Evolutionary conservation across 2,113 vertebrate genomes (phyloP).

Genomic region (Anolis carolinensis): DNA sequence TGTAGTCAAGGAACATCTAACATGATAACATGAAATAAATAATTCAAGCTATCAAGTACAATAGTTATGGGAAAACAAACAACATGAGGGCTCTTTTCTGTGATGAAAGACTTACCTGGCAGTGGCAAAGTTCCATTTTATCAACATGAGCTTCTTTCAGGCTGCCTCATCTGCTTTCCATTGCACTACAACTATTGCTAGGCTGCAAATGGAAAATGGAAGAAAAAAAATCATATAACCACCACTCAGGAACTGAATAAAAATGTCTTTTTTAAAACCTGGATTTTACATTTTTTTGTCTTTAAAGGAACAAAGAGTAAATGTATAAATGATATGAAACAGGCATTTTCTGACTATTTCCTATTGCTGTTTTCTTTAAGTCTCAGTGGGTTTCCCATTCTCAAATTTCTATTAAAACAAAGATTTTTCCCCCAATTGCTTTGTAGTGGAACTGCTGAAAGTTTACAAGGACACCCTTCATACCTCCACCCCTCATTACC

Average conservation of each 20-base stretch:
- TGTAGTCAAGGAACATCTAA: not conserved
- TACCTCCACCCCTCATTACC: not conserved
- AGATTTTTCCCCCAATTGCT: conserved; percentile 8
- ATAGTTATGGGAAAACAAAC: not conserved
- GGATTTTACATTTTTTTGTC: conserved; percentile 7
- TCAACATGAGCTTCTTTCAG: not conserved
- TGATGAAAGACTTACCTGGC: not conserved
- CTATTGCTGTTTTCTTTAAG: not conserved
- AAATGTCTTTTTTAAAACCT: not conserved
- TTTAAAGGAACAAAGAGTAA: conserved; percentile 1
- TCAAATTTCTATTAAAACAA: conserved; percentile 15
- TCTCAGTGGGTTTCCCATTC: conserved; percentile 1
- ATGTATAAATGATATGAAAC: not conserved
- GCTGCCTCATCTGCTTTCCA: not conserved
- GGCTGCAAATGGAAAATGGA: not conserved
- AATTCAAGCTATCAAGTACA: not conserved
- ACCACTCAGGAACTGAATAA: not conserved
- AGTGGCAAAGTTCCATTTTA: not conserved
- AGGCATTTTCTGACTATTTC: not conserved
- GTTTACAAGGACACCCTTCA: not conserved
- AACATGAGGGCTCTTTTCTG: not conserved
- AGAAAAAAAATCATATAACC: not conserved
- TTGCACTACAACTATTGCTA: not conserved
- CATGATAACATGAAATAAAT: not conserved
- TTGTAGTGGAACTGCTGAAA: not conserved